These are phyloP conservation scores for Pollimyrus isidori DNA, from an alignment of 2,113 vertebrate species.

Conservation along the genomic window DNA sequence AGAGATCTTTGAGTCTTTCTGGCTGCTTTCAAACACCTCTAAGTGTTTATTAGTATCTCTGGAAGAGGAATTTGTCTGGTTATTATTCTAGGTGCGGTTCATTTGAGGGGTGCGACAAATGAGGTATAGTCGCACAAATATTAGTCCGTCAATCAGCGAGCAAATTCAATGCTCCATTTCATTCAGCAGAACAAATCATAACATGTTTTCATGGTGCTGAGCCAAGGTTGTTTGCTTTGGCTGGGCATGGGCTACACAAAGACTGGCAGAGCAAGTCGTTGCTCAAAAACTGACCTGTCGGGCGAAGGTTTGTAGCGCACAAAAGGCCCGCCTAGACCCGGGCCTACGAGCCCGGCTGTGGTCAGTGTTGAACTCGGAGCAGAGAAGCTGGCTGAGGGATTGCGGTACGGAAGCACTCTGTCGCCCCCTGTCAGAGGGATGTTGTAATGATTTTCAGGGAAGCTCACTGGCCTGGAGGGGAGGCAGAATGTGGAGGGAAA, in stretches of 20 bases:
- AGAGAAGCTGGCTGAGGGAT: slow-evolving; percentile 85
- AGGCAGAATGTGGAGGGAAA: background rate
- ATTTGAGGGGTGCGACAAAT: background rate
- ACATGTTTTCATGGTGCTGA: background rate
- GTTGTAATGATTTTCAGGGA: slow-evolving; percentile 78
- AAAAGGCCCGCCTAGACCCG: slow-evolving; percentile 56
- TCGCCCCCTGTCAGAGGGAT: slow-evolving; percentile 66
- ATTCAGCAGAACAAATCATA: background rate
- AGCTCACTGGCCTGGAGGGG: slow-evolving; percentile 75
- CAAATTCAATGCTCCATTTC: background rate
- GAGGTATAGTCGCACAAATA: background rate
- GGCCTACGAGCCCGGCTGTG: slow-evolving; percentile 42
- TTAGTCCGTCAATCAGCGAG: background rate
- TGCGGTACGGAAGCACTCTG: slow-evolving; percentile 69
- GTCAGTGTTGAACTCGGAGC: slow-evolving; percentile 43
- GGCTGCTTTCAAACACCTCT: background rate
- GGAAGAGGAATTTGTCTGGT: background rate
- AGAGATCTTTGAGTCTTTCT: background rate
- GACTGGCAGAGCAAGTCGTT: background rate
- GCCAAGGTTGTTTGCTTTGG: background rate
- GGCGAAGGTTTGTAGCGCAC: slow-evolving; percentile 72
- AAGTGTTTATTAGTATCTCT: background rate
- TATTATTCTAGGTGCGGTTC: background rate
- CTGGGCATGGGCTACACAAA: background rate
- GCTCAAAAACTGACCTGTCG: slow-evolving; percentile 63